Evolutionary conservation across 1,140 invertebrate species (phyloP).

Genomic region (Drosophila lini): DNA sequence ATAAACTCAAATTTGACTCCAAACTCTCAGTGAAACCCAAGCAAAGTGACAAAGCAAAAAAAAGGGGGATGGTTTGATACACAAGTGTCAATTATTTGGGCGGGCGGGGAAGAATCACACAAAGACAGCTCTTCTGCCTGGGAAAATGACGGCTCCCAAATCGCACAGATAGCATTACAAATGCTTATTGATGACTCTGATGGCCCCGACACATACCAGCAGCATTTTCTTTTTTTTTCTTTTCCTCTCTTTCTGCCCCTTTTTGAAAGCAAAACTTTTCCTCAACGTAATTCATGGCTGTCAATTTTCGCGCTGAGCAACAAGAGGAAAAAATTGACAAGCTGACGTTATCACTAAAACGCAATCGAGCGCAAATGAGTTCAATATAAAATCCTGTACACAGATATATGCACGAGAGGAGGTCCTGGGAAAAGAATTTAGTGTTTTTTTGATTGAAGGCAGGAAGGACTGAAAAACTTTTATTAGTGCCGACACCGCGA

Average conservation of each 20-base stretch:
- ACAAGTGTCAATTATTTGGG: slow-evolving; percentile 29
- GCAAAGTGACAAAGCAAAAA: slow-evolving; percentile 23
- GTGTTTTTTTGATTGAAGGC: slow-evolving; percentile 11
- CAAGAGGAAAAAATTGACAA: slow-evolving; percentile 41
- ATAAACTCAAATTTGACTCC: slow-evolving; percentile 20
- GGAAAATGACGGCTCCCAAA: slow-evolving; percentile 15
- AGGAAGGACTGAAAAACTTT: slow-evolving; percentile 21
- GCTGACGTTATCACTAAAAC: slow-evolving; percentile 37
- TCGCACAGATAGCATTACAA: slow-evolving; percentile 19
- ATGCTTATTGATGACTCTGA: slow-evolving; percentile 22
- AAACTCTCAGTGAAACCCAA: slow-evolving; percentile 2
- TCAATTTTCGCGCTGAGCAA: slow-evolving; percentile 19
- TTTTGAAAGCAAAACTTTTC: slow-evolving; percentile 16
- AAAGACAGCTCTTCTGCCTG: slow-evolving; percentile 13
- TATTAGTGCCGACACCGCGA: slow-evolving; percentile 13
- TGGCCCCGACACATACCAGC: slow-evolving; percentile 11
- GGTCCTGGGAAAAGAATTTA: not conserved
- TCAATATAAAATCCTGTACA: slow-evolving; percentile 21
- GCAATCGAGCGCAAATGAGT: slow-evolving; percentile 57
- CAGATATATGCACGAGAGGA: not conserved
- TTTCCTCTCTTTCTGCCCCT: not conserved
- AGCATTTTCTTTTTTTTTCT: not conserved
- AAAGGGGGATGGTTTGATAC: slow-evolving; percentile 9
- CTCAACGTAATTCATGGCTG: slow-evolving; percentile 12
- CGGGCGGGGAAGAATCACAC: not conserved